phyloP scores from a whole-genome alignment of 2,888 invertebrate genomes.

The Pristionchus japonicus region DNA sequence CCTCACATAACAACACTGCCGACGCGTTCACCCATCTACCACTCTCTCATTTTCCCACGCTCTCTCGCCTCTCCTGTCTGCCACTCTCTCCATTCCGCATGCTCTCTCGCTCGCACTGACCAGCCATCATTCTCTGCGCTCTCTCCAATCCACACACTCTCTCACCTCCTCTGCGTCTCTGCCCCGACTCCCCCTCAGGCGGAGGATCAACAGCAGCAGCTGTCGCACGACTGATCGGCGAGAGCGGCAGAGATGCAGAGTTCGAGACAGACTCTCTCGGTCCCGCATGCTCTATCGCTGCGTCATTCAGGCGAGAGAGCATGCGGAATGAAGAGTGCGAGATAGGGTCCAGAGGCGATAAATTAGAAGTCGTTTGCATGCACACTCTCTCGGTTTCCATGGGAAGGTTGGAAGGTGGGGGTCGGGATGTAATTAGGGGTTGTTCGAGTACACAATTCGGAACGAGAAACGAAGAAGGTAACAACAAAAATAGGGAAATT shows the following conservation, averaged over 20 bases:
- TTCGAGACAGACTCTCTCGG: not conserved
- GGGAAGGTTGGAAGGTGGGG: not conserved
- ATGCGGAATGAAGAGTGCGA: not conserved
- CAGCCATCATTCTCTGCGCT: not conserved
- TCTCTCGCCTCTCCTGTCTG: not conserved
- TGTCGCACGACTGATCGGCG: constrained; percentile 30
- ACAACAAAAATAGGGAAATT: too few species aligned
- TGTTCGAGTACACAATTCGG: not conserved
- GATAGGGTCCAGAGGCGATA: not conserved
- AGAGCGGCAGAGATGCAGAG: not conserved
- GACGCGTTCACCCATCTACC: not conserved
- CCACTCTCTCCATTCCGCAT: not conserved
- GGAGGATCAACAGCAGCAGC: constrained; percentile 24
- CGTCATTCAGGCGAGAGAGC: not conserved
- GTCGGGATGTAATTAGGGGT: not conserved
- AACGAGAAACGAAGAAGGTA: not conserved
- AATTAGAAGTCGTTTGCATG: constrained; percentile 15
- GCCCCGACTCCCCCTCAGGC: not conserved
- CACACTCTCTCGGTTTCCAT: constrained; percentile 9
- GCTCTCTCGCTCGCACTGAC: not conserved
- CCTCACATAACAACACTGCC: constrained; percentile 31
- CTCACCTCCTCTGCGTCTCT: constrained; percentile 37
- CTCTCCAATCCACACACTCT: not conserved
- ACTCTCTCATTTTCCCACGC: constrained; percentile 3
- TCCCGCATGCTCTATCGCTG: not conserved